A percentile compares a stretch with the other conserved stretches of the same genome.
These are phyloP conservation scores for Candidula unifasciata DNA, from an alignment of 2,888 invertebrate species.

Conservation along the genomic window DNA sequence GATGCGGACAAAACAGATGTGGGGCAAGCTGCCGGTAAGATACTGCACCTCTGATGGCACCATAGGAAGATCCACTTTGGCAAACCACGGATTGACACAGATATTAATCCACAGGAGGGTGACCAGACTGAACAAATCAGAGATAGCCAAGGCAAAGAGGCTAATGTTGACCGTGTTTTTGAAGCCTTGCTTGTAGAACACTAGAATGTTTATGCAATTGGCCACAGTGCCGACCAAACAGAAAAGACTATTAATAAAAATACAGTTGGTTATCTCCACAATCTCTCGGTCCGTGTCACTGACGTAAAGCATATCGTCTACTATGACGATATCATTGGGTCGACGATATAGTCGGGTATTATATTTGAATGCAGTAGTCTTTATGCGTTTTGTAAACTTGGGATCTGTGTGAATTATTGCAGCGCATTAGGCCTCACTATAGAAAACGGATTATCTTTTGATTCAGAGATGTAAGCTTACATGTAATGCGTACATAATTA, in stretches of 20 bases:
- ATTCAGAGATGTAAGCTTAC: too few species aligned
- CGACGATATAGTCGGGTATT: too few species aligned
- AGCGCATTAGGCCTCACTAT: too few species aligned
- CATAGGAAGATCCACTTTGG: neutral
- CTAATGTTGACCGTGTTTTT: neutral
- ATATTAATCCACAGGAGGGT: neutral
- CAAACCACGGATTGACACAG: neutral
- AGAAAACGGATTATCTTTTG: too few species aligned
- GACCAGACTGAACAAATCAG: neutral
- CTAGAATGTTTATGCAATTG: neutral
- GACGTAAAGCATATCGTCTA: neutral
- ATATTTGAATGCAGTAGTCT: too few species aligned
- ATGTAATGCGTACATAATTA: too few species aligned
- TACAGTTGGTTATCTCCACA: neutral
- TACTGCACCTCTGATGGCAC: neutral
- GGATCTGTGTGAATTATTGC: too few species aligned
- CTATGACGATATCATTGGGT: too few species aligned
- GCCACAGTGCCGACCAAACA: neutral
- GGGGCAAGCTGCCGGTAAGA: neutral
- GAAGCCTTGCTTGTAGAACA: neutral
- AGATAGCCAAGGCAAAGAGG: neutral
- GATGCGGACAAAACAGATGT: neutral
- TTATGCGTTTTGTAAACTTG: too few species aligned
- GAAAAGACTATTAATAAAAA: neutral
- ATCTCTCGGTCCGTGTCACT: neutral